Percentiles rank a stretch among this genome's conserved stretches.
phyloP scores from a whole-genome alignment of 37 sponge, comb jelly and placozoan genomes.

The Mnemiopsis leidyi region DNA sequence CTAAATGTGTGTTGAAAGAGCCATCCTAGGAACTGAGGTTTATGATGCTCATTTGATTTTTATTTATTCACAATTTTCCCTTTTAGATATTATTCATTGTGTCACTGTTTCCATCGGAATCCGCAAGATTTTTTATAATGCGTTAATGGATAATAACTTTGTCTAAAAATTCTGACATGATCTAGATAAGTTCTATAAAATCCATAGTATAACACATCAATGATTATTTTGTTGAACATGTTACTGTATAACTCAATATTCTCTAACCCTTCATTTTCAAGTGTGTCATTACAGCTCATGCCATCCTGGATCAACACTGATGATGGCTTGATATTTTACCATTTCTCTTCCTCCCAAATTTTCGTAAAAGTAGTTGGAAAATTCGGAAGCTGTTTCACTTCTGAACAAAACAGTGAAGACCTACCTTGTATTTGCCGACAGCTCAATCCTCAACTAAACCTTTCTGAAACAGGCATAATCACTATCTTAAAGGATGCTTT shows the following conservation, averaged over 20 bases:
- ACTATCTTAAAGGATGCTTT: not conserved
- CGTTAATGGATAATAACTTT: too few relatives aligned
- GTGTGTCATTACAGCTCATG: too few relatives aligned
- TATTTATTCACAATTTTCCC: not conserved
- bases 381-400: not conserved
- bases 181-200: too few relatives aligned
- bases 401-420: not conserved
- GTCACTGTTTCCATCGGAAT: too few relatives aligned
- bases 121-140: too few relatives aligned
- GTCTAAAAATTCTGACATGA: too few relatives aligned
- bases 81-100: not conserved
- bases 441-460: not conserved
- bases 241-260: too few relatives aligned
- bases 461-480: not conserved
- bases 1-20: slow-evolving; percentile 62
- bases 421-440: not conserved
- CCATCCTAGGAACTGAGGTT: too few relatives aligned
- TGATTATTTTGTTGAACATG: too few relatives aligned
- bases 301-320: not conserved
- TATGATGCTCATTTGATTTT: slow-evolving; percentile 5
- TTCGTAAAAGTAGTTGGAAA: not conserved
- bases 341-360: not conserved
- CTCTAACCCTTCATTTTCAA: too few relatives aligned
- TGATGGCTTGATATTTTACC: not conserved
- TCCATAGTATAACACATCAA: too few relatives aligned